Evolutionary conservation across 2,888 invertebrate species (phyloP).

Genomic region (Yponomeuta malinellus): DNA sequence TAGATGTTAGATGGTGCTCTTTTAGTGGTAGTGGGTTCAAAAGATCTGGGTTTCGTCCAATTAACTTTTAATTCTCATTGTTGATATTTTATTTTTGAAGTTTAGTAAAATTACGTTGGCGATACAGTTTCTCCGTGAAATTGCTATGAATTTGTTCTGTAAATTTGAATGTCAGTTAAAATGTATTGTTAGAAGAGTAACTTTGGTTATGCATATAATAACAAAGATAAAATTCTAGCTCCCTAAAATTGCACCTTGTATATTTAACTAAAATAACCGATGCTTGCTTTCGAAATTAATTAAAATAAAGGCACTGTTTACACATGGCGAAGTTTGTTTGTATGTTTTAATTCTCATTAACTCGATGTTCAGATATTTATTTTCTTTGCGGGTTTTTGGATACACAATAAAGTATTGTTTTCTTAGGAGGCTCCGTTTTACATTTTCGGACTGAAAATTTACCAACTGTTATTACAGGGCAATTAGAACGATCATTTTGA

Average conservation of each 20-base stretch:
- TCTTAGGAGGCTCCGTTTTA: not conserved
- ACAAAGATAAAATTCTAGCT: not conserved
- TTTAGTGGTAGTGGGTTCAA: not conserved
- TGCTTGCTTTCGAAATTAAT: conserved; percentile 12
- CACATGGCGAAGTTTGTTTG: conserved; percentile 9
- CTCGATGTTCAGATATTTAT: conserved; percentile 27
- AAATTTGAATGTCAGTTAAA: no score
- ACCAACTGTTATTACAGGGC: not conserved
- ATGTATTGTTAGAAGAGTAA: not conserved
- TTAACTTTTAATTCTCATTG: no score
- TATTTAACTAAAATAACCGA: not conserved
- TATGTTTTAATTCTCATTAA: conserved; percentile 9
- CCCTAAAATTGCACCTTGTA: not conserved
- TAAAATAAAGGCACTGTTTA: conserved; percentile 21
- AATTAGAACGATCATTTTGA: no score
- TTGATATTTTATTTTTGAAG: no score
- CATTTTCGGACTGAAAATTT: not conserved
- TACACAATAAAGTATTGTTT: conserved; percentile 1
- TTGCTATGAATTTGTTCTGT: no score
- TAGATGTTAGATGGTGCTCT: conserved; percentile 16
- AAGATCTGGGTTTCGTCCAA: not conserved
- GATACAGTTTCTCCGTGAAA: no score
- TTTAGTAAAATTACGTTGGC: no score
- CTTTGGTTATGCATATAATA: not conserved
- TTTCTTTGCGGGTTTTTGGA: conserved; percentile 27